A percentile compares a stretch with the other conserved stretches of the same genome.
phyloP scores from a whole-genome alignment of 2,888 invertebrate species.

The Oligia strigilis region DNA sequence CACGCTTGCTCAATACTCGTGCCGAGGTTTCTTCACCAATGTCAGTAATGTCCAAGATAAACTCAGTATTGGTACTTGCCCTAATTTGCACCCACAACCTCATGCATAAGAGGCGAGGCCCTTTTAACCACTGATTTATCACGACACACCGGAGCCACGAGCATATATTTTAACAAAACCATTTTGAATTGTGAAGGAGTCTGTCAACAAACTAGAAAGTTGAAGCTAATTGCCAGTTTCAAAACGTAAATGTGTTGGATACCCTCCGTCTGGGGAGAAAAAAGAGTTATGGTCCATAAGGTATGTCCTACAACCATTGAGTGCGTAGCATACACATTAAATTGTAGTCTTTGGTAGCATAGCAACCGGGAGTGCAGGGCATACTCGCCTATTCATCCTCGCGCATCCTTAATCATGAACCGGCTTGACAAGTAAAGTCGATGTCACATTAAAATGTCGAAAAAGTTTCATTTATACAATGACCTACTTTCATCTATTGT shows the following conservation, averaged over 20 bases:
- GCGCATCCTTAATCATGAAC: too few relatives aligned
- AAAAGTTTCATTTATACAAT: conserved; percentile 14
- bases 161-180: background rate
- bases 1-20: background rate
- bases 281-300: background rate
- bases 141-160: background rate
- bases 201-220: background rate
- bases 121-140: background rate
- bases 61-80: background rate
- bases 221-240: background rate
- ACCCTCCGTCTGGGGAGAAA: background rate
- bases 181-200: background rate
- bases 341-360: too few relatives aligned
- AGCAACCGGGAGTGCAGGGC: too few relatives aligned
- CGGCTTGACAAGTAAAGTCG: too few relatives aligned
- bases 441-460: conserved; percentile 7
- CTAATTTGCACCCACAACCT: background rate
- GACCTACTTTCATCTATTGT: conserved; percentile 31
- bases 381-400: background rate
- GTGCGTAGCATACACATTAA: too few relatives aligned
- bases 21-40: background rate
- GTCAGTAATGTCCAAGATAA: background rate
- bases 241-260: background rate
- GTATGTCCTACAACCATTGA: background rate
- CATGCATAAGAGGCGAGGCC: background rate